These are phyloP conservation scores for Eristalis arbustorum DNA, from an alignment of 2,888 invertebrate species.

Conservation along the genomic window DNA sequence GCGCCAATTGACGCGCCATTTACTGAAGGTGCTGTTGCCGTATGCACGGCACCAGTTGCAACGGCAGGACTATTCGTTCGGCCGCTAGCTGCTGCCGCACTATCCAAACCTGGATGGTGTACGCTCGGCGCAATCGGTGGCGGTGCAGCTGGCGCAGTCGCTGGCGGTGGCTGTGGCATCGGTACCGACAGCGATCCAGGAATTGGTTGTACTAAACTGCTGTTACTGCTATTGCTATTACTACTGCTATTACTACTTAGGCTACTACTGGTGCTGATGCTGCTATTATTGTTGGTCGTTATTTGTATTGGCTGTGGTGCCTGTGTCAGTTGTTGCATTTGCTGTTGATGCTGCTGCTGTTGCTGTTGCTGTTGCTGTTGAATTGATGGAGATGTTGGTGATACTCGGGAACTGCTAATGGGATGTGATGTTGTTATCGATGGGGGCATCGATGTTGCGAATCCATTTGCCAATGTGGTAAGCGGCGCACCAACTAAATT, in stretches of 20 bases:
- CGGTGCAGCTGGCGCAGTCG: conserved; percentile 77
- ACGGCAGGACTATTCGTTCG: conserved; percentile 81
- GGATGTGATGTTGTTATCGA: conserved; percentile 75
- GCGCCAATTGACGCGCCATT: conserved; percentile 75
- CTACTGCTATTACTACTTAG: conserved; percentile 72
- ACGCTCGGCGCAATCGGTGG: conserved; percentile 77
- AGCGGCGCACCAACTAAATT: conserved; percentile 74
- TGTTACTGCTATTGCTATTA: conserved; percentile 67
- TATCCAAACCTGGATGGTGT: conserved; percentile 72
- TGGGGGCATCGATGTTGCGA: conserved; percentile 73
- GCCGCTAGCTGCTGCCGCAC: conserved; percentile 78
- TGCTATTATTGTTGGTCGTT: conserved; percentile 72
- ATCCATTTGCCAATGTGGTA: conserved; percentile 75
- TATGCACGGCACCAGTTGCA: conserved; percentile 73
- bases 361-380: conserved; percentile 57
- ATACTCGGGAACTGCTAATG: conserved; percentile 72
- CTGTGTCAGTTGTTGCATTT: conserved; percentile 75
- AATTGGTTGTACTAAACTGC: conserved; percentile 81
- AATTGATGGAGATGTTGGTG: conserved; percentile 71
- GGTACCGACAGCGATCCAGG: conserved; percentile 76
- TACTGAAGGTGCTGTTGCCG: conserved; percentile 74
- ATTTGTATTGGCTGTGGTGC: conserved; percentile 72
- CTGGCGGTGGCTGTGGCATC: conserved; percentile 73
- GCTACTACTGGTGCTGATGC: conserved; percentile 70
- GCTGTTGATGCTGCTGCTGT: conserved; percentile 77